phyloP scores from a whole-genome alignment of 2,113 vertebrate species.

The Todiramphus saurophagus region DNA sequence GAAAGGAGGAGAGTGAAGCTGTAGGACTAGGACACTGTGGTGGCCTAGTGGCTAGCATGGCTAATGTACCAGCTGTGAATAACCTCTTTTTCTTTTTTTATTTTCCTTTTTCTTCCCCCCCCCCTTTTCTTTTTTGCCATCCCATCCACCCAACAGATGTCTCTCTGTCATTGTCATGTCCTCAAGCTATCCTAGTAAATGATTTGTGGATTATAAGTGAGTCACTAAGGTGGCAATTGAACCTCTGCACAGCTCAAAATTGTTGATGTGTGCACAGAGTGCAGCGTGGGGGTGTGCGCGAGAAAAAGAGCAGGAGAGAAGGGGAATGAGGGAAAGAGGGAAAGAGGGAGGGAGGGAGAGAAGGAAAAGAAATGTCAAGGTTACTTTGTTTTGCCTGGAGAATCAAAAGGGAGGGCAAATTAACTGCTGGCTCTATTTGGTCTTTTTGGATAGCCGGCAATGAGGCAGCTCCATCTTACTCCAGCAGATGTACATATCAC shows the following conservation, averaged over 20 bases:
- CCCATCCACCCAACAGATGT: constrained; percentile 77
- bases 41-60: constrained; percentile 80
- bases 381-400: constrained; percentile 69
- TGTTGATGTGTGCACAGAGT: constrained; percentile 74
- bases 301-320: constrained; percentile 23
- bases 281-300: neutral
- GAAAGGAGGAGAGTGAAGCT: constrained; percentile 68
- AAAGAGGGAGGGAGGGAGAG: neutral
- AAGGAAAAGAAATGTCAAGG: constrained; percentile 72
- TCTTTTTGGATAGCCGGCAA: constrained; percentile 57
- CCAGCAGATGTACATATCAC: constrained; percentile 63
- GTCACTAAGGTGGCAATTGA: constrained; percentile 79
- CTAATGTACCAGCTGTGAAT: constrained; percentile 79
- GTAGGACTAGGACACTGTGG: constrained; percentile 73
- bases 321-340: constrained; percentile 17
- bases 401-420: constrained; percentile 62
- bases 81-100: neutral
- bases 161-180: constrained; percentile 82
- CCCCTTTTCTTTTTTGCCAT: neutral
- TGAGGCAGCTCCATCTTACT: constrained; percentile 32
- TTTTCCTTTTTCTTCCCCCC: rapidly evolving
- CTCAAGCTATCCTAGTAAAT: constrained; percentile 79
- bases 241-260: constrained; percentile 82
- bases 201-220: constrained; percentile 77
- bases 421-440: constrained; percentile 47